A percentile compares a stretch with the other conserved stretches of the same genome.
phyloP scores from a whole-genome alignment of 2,113 vertebrate genomes.

The Ursus arctos region DNA sequence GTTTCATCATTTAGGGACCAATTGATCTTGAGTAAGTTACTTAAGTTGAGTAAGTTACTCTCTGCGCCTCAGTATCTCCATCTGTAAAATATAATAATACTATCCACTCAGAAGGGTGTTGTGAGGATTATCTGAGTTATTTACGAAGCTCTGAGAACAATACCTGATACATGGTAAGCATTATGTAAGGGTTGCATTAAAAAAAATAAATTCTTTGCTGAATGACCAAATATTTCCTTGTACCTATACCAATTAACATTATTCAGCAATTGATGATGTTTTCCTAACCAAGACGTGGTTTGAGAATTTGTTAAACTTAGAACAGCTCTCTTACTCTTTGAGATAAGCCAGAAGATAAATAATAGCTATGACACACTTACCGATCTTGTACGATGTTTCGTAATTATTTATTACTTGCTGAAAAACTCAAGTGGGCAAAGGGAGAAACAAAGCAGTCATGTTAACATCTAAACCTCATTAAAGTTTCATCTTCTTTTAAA shows the following conservation, averaged over 20 bases:
- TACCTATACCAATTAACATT: background rate
- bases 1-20: background rate
- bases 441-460: slow-evolving; percentile 35
- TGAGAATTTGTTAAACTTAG: background rate
- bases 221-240: background rate
- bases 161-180: background rate
- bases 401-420: slow-evolving; percentile 66
- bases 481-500: slow-evolving; percentile 73
- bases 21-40: background rate
- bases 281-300: background rate
- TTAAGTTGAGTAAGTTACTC: background rate
- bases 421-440: slow-evolving; percentile 24
- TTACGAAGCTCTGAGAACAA: background rate
- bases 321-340: slow-evolving; percentile 52
- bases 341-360: slow-evolving; percentile 50
- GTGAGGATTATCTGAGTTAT: background rate
- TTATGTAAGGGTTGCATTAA: background rate
- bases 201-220: slow-evolving; percentile 27
- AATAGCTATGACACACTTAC: slow-evolving; percentile 5
- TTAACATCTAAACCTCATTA: slow-evolving; percentile 68
- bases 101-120: background rate
- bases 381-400: background rate
- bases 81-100: background rate
- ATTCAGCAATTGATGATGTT: background rate
- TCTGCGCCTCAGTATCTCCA: background rate